Conservation (phyloP, 2,888 invertebrate species). For the Trichopoda pennipes region DNA sequence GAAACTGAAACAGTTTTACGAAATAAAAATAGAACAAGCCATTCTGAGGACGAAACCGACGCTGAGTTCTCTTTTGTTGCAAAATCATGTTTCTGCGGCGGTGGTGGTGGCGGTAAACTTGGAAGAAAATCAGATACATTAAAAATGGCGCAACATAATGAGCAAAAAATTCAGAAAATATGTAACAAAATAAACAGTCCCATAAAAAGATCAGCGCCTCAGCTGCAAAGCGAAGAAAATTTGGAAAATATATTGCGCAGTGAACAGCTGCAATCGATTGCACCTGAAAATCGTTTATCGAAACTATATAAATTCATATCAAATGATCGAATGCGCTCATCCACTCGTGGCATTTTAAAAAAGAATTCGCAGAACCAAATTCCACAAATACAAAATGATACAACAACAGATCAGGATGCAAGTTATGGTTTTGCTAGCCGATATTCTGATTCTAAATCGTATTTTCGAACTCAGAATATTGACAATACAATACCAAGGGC, state of each 20-base stretch:
- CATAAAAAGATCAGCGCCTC: slow-evolving; percentile 71
- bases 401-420: slow-evolving; percentile 74
- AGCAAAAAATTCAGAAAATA: slow-evolving; percentile 40
- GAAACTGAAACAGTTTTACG: slow-evolving; percentile 80
- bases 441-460: slow-evolving; percentile 78
- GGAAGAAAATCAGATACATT: slow-evolving; percentile 39
- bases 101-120: slow-evolving; percentile 11
- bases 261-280: slow-evolving; percentile 3
- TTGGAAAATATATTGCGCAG: slow-evolving; percentile 50
- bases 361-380: slow-evolving; percentile 16
- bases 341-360: slow-evolving; percentile 74
- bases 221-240: slow-evolving; percentile 36
- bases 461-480: slow-evolving; percentile 78
- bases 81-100: slow-evolving; percentile 55
- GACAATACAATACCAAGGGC: slow-evolving; percentile 79
- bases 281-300: slow-evolving; percentile 73
- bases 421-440: slow-evolving; percentile 79
- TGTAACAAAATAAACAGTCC: not conserved
- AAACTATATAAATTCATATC: slow-evolving; percentile 75
- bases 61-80: slow-evolving; percentile 50
- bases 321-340: slow-evolving; percentile 72
- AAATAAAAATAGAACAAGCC: slow-evolving; percentile 75
- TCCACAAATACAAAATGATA: not conserved
- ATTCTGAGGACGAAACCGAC: slow-evolving; percentile 77
- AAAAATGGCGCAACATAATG: slow-evolving; percentile 18